Evolutionary conservation across 1,140 invertebrate genomes (phyloP), one percentile per base, ranked within the genome.

Genomic region (Leucophenga varia): DNA sequence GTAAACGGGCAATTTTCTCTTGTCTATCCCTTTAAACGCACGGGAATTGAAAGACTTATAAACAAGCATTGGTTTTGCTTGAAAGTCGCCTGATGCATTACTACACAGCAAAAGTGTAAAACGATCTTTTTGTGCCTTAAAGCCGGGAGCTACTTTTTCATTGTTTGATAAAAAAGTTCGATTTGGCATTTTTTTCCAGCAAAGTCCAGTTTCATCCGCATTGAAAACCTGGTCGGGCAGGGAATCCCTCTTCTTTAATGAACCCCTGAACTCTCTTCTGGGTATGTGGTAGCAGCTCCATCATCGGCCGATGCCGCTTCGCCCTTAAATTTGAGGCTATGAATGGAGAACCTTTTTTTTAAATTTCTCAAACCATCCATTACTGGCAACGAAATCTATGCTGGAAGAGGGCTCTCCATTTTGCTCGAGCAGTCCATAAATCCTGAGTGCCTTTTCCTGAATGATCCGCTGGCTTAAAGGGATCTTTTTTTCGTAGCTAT

Each of bases 151-250:
- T n/a, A n/a, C n/a, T n/a, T n/a, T n/a, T n/a, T n/a, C n/a, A n/a
- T n/a, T n/a, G n/a, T n/a, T n/a, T n/a, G n/a, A n/a, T n/a, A n/a
- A n/a, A n/a, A n/a, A n/a, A n/a, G n/a, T 77, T 49, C 63, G 47
- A 52, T 57, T 63, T 43, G 77, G 74, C 72, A 79, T 76, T 55
- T 59, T 78, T 59, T 78, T 79, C 75, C 77, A 79, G 57, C 69
- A 78, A 3, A 79, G 49, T 30, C 57, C 70, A 39, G 69, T 76
- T 59, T 79, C 73, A 54, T 76, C 56, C 31, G 60, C 57, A 58
- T 73, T 78, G 55, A 78, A 77, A 36, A 78, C 59, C 54, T 76
- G 72, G 47, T 78, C n/a, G 49, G 20, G 57, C 43, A 32, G 49
- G 52, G 50, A 68, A 75, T 28, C 49, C 46, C 37, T 32, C n/a